A percentile compares a stretch with the other conserved stretches of the same genome.
Conservation (phyloP, 2,797 vertebrate genomes). For the Hozukius guyotensis region DNA sequence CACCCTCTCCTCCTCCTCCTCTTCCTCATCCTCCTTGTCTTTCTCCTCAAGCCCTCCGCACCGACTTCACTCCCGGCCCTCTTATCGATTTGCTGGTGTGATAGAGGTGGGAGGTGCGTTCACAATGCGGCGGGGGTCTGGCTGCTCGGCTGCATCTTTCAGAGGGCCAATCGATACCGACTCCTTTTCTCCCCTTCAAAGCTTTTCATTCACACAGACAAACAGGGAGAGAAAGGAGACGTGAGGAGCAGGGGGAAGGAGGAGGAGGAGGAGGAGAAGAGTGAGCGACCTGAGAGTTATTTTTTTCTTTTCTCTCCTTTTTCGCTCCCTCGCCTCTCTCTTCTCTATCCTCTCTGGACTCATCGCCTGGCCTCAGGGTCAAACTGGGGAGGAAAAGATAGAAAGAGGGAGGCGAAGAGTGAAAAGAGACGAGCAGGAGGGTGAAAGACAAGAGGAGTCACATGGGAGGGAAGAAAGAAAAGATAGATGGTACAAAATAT, state of each 20-base stretch:
- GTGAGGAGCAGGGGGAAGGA: constrained; percentile 39
- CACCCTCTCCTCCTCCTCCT: constrained; percentile 31
- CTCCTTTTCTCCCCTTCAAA: constrained; percentile 80
- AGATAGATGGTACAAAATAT: background rate
- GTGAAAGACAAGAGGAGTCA: background rate
- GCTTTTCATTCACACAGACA: constrained; percentile 76
- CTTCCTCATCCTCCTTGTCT: constrained; percentile 41
- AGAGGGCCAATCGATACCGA: constrained; percentile 78
- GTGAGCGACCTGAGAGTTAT: constrained; percentile 48
- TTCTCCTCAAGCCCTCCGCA: constrained; percentile 42
- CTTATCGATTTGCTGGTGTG: constrained; percentile 73
- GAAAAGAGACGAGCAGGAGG: background rate
- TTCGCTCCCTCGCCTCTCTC: constrained; percentile 1
- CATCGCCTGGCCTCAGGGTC: constrained; percentile 33
- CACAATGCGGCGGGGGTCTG: constrained; percentile 74
- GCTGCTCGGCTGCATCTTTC: constrained; percentile 77
- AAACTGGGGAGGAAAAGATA: background rate
- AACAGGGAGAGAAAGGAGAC: constrained; percentile 65
- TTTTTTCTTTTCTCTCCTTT: constrained; percentile 5
- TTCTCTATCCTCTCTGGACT: constrained; percentile 32
- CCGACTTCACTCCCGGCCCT: constrained; percentile 27
- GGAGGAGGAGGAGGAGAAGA: constrained; percentile 23
- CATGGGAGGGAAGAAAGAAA: background rate
- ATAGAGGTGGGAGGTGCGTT: constrained; percentile 72
- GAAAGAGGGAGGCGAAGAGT: background rate